Conservation (phyloP, 2,888 invertebrate genomes). For the Siphonodentalium dalli region DNA sequence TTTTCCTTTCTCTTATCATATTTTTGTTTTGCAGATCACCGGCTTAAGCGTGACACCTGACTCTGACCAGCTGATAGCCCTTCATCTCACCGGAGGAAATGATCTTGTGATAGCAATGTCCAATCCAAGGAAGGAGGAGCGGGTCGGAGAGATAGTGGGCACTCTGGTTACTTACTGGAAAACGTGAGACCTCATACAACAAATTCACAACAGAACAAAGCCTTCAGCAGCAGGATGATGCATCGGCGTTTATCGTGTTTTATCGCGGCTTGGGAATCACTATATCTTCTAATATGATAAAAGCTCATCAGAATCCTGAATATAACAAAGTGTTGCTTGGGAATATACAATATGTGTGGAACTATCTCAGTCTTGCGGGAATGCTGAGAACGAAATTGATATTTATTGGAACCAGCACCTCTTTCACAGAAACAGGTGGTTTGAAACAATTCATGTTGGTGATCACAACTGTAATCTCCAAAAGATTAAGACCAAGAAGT, state of each 20-base stretch:
- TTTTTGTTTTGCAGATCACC: constrained; percentile 72
- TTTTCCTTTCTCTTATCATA: too few species aligned
- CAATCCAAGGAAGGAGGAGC: constrained; percentile 71
- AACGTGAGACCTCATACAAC: constrained; percentile 69
- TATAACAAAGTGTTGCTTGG: too few species aligned
- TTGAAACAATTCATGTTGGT: too few species aligned
- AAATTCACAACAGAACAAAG: not conserved
- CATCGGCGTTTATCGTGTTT: not conserved
- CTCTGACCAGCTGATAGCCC: constrained; percentile 83
- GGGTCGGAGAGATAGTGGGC: constrained; percentile 87
- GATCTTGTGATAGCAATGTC: constrained; percentile 85
- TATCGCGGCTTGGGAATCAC: not conserved
- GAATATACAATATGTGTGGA: too few species aligned
- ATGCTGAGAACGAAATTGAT: too few species aligned
- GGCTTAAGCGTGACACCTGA: constrained; percentile 86
- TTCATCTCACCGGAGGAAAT: constrained; percentile 86
- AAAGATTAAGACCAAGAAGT: too few species aligned
- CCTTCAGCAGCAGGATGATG: too few species aligned
- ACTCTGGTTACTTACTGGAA: constrained; percentile 78
- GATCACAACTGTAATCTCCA: too few species aligned
- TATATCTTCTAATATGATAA: not conserved
- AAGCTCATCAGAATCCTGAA: not conserved
- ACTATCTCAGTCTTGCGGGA: too few species aligned
- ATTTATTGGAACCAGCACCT: too few species aligned
- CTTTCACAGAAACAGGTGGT: too few species aligned